Percentiles rank a stretch among this genome's conserved stretches.
These are phyloP conservation scores for Notarius quadriscutis DNA, from an alignment of 2,113 vertebrate species.

Conservation along the genomic window DNA sequence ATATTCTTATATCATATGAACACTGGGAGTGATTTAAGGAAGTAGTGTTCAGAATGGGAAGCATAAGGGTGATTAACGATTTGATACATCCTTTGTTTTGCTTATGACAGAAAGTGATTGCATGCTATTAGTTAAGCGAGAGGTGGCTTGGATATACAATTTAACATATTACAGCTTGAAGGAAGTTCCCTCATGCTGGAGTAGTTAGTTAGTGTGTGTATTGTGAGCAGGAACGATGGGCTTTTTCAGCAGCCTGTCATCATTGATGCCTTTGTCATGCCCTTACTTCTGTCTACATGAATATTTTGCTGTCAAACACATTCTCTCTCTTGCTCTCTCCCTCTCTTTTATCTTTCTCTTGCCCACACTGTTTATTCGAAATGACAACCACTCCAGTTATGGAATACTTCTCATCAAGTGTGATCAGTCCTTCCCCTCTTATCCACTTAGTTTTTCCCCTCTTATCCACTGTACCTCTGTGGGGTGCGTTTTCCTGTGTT, in stretches of 20 bases:
- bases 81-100: slow-evolving; percentile 20
- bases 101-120: slow-evolving; percentile 7
- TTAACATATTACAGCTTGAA: background rate
- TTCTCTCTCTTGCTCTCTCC: background rate
- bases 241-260: slow-evolving; percentile 26
- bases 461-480: background rate
- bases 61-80: slow-evolving; percentile 13
- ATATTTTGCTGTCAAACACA: background rate
- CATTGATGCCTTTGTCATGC: background rate
- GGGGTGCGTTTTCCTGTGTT: background rate
- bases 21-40: background rate
- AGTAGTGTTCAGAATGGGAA: background rate
- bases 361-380: background rate
- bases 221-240: background rate
- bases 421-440: background rate
- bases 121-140: slow-evolving; percentile 24
- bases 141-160: background rate
- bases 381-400: slow-evolving; percentile 6
- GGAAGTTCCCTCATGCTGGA: background rate
- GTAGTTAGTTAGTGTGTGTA: background rate
- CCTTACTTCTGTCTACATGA: background rate
- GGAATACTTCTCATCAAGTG: background rate
- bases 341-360: background rate
- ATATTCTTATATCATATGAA: background rate
- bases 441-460: background rate